Base-by-base conservation (phyloP, 2,888 invertebrate genomes). In the Diabrotica balteata region DNA sequence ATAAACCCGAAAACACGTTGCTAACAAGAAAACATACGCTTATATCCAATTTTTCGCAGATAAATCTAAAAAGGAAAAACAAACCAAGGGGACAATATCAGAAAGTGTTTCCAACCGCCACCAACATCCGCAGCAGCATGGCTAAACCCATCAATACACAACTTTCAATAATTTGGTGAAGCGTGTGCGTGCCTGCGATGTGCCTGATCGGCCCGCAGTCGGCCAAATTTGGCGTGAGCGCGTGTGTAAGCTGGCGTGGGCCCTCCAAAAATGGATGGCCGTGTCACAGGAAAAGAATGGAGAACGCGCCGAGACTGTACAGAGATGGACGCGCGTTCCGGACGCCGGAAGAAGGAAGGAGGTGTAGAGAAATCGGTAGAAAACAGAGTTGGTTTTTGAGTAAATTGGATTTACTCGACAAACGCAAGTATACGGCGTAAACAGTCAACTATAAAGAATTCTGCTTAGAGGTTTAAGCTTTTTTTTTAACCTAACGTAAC, bases 211-310 rank as follows among this genome's bases (percentile, higher is more conserved):
- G 45, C 66, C 63, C 64, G 47, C 46, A 47, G 55, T 49, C 45
- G 66, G 68, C 32, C 60, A 55, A 69, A 73, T 72, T 73, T 66
- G 60, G 66, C 70, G 71, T 67, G 63, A 54, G 55, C 57, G 42
- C 53, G 66, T 45, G 55, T 62, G 47, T 59, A 54, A 49, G 65
- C 66, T 69, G 66, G 72, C 72, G 71, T 68, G 71, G 68, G 69
- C 63, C 59, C 62, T 47, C 55, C 55, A 63, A 66, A 70, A 78
- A 78, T 73, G 72, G 74, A 78, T 78, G 76, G 73, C 72, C 70
- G 69, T 75, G 77, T 76, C 77, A 73, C 71, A 66, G 65, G 63
- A 66, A 74, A 78, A 72, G 70, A 74, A 78, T 76, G 74, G 70
- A 70, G 72, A 71, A 60, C 53, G 58, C 59, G 63, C 75, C 71